Evolutionary conservation across 2,888 invertebrate genomes (phyloP), one percentile per base, ranked within the genome.

Genomic region (Limulus polyphemus): DNA sequence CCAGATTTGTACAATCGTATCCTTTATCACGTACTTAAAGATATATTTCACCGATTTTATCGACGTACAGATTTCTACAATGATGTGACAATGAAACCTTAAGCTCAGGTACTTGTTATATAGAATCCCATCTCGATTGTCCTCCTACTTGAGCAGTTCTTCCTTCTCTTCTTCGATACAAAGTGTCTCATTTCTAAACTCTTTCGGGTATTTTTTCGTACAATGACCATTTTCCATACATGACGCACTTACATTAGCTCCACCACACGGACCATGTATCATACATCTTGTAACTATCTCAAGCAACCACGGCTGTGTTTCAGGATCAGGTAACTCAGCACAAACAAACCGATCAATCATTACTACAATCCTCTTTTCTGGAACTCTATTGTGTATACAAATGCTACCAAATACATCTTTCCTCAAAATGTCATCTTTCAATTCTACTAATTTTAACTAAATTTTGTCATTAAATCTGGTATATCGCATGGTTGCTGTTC

Each of bases 41-140:
- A 75, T 46, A 59, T 74, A 74, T 58, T 72, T 73, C 1, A 72
- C 63, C 10, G 69, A 74, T 58, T 72, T 73, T 0, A 72, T 62
- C 10, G 69, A 64, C 10, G 64, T 59, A 60, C 70, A 70, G 11
- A 68, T 55, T 70, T 77, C 75, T 1, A 76, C 72, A 68, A 77
- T 77, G 50, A 77, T 74, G 63, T 77, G 76, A 14, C 67, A 67
- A 60, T 75, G 69, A 68, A 69, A 77, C 59, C 70, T 73, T 56
- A 66, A 58, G 10, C 62, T 61, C 16, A 77, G 61, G 59, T 66
- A 71, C 3, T 73, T 72, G 63, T 74, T 75, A 65, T 75, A 75
- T 0, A 76, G 76, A 11, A 77, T 75, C 10, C 76, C 71, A 69
- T 69, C 73, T 46, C 70, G 56, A 65, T 76, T 76, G 32, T 32